These are phyloP conservation scores for Takifugu flavidus DNA, from an alignment of 2,113 vertebrate species.

Conservation along the genomic window DNA sequence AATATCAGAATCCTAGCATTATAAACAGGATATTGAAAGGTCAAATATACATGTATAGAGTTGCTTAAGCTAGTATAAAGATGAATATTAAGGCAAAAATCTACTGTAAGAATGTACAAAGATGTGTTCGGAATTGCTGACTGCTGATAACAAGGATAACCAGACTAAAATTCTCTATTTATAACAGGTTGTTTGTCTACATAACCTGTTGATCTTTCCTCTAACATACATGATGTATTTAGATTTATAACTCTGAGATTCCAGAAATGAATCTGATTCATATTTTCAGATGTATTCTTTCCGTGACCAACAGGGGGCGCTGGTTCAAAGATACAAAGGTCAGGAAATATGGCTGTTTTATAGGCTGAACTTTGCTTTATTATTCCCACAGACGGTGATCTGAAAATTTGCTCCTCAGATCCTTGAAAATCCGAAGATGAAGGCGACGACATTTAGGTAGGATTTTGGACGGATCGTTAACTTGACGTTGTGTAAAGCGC, in stretches of 20 bases:
- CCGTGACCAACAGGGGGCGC: slow-evolving; percentile 7
- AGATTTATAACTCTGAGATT: background rate
- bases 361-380: slow-evolving; percentile 60
- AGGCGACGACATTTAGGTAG: slow-evolving; percentile 64
- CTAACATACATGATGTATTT: background rate
- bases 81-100: no score
- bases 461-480: slow-evolving; percentile 16
- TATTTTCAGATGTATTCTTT: background rate
- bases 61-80: no score
- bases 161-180: background rate
- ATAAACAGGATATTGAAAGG: no score
- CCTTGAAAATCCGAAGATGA: slow-evolving; percentile 3
- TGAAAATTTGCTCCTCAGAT: slow-evolving; percentile 3
- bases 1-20: no score
- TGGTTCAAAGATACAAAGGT: slow-evolving; percentile 50
- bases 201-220: background rate
- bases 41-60: no score
- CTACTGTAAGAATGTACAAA: no score
- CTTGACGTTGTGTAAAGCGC: background rate
- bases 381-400: slow-evolving; percentile 27
- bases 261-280: background rate
- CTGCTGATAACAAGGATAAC: no score
- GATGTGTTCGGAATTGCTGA: no score
- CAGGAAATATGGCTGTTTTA: slow-evolving; percentile 39
- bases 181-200: background rate